phyloP scores from a whole-genome alignment of 2,113 vertebrate genomes.

The Aegotheles bennettii region DNA sequence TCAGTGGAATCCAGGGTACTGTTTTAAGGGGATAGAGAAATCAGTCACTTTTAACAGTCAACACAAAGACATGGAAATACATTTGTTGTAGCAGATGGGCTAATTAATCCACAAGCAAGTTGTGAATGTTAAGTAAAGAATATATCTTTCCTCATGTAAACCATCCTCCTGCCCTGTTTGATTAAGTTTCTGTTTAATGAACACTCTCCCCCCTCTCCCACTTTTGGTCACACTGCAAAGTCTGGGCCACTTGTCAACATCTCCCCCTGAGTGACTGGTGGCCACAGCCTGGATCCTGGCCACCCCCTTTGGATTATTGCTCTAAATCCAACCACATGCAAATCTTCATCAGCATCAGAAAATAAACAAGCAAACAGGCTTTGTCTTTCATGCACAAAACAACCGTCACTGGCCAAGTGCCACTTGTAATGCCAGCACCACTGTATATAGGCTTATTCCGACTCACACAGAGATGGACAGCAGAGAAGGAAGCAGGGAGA shows the following conservation, averaged over 20 bases:
- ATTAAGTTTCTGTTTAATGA: slow-evolving; percentile 65
- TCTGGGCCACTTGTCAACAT: slow-evolving; percentile 53
- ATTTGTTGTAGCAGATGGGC: slow-evolving; percentile 83
- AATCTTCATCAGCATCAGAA: slow-evolving; percentile 43
- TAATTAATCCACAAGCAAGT: slow-evolving; percentile 84
- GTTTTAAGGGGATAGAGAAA: slow-evolving; percentile 55
- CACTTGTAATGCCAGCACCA: neutral
- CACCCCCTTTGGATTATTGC: slow-evolving; percentile 25
- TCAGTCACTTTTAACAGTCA: slow-evolving; percentile 58
- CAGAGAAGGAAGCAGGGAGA: neutral
- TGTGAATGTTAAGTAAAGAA: slow-evolving; percentile 80
- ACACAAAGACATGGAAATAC: slow-evolving; percentile 62
- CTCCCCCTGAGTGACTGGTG: slow-evolving; percentile 11
- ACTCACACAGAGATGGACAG: neutral
- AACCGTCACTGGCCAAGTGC: neutral
- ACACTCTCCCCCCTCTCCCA: neutral
- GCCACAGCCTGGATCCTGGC: slow-evolving; percentile 11
- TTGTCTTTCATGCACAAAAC: slow-evolving; percentile 24
- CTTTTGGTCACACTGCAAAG: slow-evolving; percentile 40
- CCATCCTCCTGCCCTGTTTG: slow-evolving; percentile 50
- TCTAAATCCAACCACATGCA: slow-evolving; percentile 34
- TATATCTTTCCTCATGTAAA: slow-evolving; percentile 67
- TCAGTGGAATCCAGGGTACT: slow-evolving; percentile 58
- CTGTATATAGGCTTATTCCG: neutral
- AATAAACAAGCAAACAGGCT: slow-evolving; percentile 36